These are phyloP conservation scores for Osmerus eperlanus DNA, from an alignment of 2,113 vertebrate species.

Conservation along the genomic window DNA sequence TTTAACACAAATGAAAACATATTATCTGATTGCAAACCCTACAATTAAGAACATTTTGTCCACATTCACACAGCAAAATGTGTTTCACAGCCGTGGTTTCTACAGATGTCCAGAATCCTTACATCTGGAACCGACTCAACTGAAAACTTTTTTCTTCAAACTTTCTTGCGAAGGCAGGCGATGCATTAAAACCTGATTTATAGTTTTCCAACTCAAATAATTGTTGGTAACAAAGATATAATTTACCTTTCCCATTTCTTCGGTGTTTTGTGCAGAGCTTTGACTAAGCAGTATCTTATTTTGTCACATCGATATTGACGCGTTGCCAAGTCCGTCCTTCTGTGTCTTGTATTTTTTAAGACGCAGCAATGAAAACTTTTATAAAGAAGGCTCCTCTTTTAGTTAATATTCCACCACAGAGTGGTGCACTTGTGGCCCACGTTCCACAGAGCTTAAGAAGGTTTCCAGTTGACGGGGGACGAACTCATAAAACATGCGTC, in stretches of 20 bases:
- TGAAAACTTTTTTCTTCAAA: too few relatives aligned
- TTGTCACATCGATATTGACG: conserved; percentile 8
- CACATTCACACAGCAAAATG: too few relatives aligned
- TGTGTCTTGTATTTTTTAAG: background rate
- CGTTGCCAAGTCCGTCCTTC: conserved; percentile 52
- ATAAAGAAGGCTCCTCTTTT: background rate
- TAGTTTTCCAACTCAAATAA: too few relatives aligned
- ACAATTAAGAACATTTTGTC: too few relatives aligned
- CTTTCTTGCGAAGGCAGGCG: too few relatives aligned
- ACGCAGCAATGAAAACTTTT: background rate
- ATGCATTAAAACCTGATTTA: too few relatives aligned
- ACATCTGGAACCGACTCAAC: too few relatives aligned
- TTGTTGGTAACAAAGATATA: conserved; percentile 10
- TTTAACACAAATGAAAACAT: too few relatives aligned
- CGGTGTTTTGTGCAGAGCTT: background rate
- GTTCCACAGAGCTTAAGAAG: background rate
- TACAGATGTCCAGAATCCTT: background rate
- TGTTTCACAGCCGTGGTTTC: background rate
- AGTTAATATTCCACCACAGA: conserved; percentile 63
- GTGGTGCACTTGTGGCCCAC: background rate
- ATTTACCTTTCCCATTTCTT: conserved; percentile 51
- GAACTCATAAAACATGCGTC: background rate
- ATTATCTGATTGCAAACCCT: too few relatives aligned
- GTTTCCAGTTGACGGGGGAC: too few relatives aligned
- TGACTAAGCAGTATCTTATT: background rate